Evolutionary conservation across 92 coral and sea anemone species (phyloP).

Genomic region (Zoanthus solanderi): DNA sequence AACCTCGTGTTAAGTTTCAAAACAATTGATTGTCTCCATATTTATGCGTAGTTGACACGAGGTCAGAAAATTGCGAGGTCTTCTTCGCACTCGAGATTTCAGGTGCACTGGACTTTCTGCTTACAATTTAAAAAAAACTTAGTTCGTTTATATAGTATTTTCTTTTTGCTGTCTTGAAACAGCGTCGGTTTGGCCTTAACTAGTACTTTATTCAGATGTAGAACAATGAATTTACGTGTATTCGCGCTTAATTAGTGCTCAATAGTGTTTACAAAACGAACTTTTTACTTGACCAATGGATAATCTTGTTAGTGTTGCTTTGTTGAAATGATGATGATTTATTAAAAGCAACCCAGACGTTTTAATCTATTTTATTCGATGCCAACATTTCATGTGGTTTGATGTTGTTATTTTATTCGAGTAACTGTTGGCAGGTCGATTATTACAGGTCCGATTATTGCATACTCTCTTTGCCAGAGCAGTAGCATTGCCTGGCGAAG

Average conservation of each 20-base stretch:
- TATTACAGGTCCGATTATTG: background rate
- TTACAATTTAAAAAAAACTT: background rate
- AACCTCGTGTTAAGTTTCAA: conserved; percentile 43
- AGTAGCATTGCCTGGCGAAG: background rate
- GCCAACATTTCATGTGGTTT: background rate
- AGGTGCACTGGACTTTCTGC: background rate
- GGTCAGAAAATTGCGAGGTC: background rate
- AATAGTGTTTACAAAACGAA: conserved; percentile 9
- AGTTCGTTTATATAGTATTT: background rate
- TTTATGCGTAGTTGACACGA: background rate
- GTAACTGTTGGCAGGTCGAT: conserved; percentile 29
- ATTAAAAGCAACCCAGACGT: conserved; percentile 31
- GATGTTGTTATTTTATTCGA: conserved; percentile 27
- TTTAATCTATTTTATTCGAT: conserved; percentile 23
- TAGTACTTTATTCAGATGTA: background rate
- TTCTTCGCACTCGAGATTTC: conserved; percentile 4
- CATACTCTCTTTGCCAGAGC: conserved; percentile 24
- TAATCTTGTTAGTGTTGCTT: conserved; percentile 28
- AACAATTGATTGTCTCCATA: background rate
- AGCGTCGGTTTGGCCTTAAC: background rate
- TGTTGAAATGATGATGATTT: background rate
- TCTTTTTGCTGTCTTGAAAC: background rate
- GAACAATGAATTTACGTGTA: conserved; percentile 16
- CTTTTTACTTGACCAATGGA: conserved; percentile 14
- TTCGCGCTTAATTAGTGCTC: conserved; percentile 7